Percentiles rank a stretch among this genome's conserved stretches.
Evolutionary conservation across 1,140 invertebrate species (phyloP).

Genomic region (Megathymus violae): DNA sequence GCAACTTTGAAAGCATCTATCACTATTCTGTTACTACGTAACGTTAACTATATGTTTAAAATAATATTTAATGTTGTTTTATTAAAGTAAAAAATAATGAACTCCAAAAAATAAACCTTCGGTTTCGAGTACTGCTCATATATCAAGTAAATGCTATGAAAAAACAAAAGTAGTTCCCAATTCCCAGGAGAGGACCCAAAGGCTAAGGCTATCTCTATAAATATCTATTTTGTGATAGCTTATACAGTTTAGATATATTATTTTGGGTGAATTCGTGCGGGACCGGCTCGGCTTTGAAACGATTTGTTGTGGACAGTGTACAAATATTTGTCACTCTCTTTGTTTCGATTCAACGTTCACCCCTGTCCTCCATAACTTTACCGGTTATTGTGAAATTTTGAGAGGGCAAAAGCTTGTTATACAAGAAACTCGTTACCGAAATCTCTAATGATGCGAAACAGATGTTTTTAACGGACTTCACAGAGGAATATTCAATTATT

Average conservation of each 20-base stretch:
- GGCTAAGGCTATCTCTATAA: slow-evolving; percentile 31
- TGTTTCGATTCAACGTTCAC: slow-evolving; percentile 44
- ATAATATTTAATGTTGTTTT: too few species aligned
- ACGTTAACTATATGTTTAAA: too few species aligned
- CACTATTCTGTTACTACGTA: too few species aligned
- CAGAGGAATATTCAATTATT: slow-evolving; percentile 25
- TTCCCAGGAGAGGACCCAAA: slow-evolving; percentile 24
- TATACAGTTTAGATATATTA: slow-evolving; percentile 37
- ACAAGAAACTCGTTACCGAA: slow-evolving; percentile 32
- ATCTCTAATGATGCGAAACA: slow-evolving; percentile 32
- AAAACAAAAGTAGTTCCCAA: slow-evolving; percentile 26
- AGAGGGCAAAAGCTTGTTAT: slow-evolving; percentile 30
- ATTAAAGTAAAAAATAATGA: not conserved
- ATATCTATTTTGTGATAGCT: slow-evolving; percentile 36
- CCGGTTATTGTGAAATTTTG: slow-evolving; percentile 19
- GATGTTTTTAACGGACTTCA: slow-evolving; percentile 26
- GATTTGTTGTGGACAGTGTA: slow-evolving; percentile 54
- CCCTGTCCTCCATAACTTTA: slow-evolving; percentile 22
- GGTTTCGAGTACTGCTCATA: not conserved
- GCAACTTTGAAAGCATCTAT: too few species aligned
- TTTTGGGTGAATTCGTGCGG: slow-evolving; percentile 35
- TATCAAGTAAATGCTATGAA: slow-evolving; percentile 10
- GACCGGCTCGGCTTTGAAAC: slow-evolving; percentile 55
- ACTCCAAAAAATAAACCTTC: not conserved
- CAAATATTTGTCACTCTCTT: slow-evolving; percentile 66